Conservation (phyloP, 2,888 invertebrate species). For the Scelioninae gen. 1 region DNA sequence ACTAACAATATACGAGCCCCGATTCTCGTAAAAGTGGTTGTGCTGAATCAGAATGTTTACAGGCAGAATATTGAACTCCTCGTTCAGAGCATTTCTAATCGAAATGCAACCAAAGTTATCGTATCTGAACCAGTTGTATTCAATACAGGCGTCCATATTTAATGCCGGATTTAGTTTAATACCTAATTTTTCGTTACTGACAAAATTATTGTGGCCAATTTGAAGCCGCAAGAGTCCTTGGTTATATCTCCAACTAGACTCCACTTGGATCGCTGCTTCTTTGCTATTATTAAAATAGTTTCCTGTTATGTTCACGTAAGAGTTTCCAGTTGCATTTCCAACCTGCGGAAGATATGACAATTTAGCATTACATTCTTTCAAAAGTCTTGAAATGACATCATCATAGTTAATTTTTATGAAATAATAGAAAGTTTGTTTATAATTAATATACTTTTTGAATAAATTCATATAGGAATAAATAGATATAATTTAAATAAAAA, state of each 20-base stretch:
- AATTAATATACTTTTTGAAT: too few relatives aligned
- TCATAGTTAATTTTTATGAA: too few relatives aligned
- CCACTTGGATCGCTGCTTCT: slow-evolving; percentile 91
- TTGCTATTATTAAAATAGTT: slow-evolving; percentile 93
- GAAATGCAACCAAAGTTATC: slow-evolving; percentile 93
- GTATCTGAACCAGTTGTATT: slow-evolving; percentile 94
- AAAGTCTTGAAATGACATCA: too few relatives aligned
- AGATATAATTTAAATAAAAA: too few relatives aligned
- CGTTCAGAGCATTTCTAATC: slow-evolving; percentile 91
- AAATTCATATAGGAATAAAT: too few relatives aligned
- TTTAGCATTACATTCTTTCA: too few relatives aligned
- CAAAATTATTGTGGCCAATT: slow-evolving; percentile 94
- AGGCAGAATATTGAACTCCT: slow-evolving; percentile 91
- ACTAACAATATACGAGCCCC: slow-evolving; percentile 94
- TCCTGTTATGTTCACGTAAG: slow-evolving; percentile 96
- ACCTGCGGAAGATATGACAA: slow-evolving; percentile 88
- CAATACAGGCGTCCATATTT: slow-evolving; percentile 91
- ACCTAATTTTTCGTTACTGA: slow-evolving; percentile 90
- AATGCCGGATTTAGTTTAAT: slow-evolving; percentile 92
- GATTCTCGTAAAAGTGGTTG: slow-evolving; percentile 95
- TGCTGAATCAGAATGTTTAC: slow-evolving; percentile 90
- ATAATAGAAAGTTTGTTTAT: too few relatives aligned
- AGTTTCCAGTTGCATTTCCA: slow-evolving; percentile 92
- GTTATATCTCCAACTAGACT: slow-evolving; percentile 91
- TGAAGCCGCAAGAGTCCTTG: slow-evolving; percentile 87